Base-by-base conservation (phyloP, 2,888 invertebrate species). In the Andrena marginata region DNA sequence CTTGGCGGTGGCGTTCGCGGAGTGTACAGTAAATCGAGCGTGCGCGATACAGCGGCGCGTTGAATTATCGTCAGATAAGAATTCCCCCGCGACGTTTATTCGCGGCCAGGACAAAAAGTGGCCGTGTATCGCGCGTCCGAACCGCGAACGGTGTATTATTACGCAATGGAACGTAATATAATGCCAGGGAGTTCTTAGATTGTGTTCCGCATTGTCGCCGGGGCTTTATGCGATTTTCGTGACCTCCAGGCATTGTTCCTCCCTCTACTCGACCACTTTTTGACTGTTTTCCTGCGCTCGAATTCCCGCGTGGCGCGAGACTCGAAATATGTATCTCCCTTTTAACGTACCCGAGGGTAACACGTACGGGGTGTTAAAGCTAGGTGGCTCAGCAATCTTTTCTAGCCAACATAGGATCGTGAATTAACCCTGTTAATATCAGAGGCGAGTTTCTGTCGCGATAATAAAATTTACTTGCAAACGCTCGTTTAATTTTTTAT, bases 11-110 rank as follows among this genome's bases (percentile, higher is more conserved):
- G 49, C 60, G 64, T 76, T 70, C 71, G 42, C 82, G 56, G 16
- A 54, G 65, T 64, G 63, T 73, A 78, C 75, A 59, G 86, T 84
- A 86, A 87, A 87, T 87, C 79, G 85, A 79, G 76, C 69, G 64
- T 49, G 69, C 76, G 77, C 76, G 77, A 77, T 83, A 82, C 82
- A 68, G 80, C 69, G 62, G 56, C 62, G 49, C 68, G 82, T 75
- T 82, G 71, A 82, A 81, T 82, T 82, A 82, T 81, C 71, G 82
- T 81, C 72, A 72, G 76, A 81, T 81, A 76, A 81, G 82, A 81
- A 82, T 81, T 81, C 82, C 59, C 81, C 48, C 51, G 71, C 60
- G 82, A 82, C 81, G 71, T 81, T 82, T 81, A 81, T 82, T 80
- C 80, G 68, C 68, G 63, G 56, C 35, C 82, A 56, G 70, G 81